phyloP scores from a whole-genome alignment of 2,113 vertebrate species.

The Gracilinanus agilis region DNA sequence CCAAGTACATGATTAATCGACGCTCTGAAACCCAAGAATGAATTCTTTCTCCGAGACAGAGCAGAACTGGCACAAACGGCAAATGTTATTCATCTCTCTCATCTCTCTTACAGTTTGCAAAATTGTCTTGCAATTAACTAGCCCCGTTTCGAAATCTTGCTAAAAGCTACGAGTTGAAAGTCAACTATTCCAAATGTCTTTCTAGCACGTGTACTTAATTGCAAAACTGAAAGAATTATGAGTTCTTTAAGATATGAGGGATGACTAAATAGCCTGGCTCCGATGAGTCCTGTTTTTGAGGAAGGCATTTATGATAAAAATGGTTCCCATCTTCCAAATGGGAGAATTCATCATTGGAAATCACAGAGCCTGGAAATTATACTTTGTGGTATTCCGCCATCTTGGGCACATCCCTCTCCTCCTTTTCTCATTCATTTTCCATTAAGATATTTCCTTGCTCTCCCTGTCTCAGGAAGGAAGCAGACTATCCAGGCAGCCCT shows the following conservation, averaged over 20 bases:
- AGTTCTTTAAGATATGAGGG: neutral
- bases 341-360: neutral
- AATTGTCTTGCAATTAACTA: constrained; percentile 5
- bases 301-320: neutral
- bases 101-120: neutral
- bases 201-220: neutral
- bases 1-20: neutral
- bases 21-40: constrained; percentile 10
- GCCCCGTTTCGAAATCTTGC: neutral
- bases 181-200: neutral
- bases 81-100: neutral
- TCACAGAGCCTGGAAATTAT: neutral
- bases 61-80: neutral
- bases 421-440: neutral
- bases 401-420: neutral
- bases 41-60: neutral
- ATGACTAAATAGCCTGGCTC: neutral
- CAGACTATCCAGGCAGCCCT: neutral
- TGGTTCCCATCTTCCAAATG: neutral
- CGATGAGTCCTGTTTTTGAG: neutral
- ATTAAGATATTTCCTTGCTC: neutral
- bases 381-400: neutral
- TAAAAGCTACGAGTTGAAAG: neutral
- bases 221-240: neutral
- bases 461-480: neutral